Percentiles rank a stretch among this genome's conserved stretches.
Evolutionary conservation across 2,797 vertebrate species (phyloP).

Genomic region (Sebastes baramenuke): DNA sequence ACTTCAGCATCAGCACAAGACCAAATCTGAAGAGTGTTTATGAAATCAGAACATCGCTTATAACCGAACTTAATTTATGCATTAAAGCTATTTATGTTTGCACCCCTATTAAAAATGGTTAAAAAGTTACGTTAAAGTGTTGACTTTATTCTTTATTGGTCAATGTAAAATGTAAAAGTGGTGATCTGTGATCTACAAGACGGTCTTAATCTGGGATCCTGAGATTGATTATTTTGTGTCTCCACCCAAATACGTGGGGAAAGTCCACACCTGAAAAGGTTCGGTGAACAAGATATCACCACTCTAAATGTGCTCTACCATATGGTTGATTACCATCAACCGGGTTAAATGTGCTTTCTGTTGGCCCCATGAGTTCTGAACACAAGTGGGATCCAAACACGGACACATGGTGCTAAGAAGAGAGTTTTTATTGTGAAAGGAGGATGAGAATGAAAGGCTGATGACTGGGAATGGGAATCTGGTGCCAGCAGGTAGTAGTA

Average conservation of each 20-base stretch:
- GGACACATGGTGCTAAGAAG: neutral
- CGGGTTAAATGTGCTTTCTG: neutral
- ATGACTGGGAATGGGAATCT: neutral
- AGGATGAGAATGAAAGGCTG: neutral
- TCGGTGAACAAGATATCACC: too few species aligned
- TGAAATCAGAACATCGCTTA: neutral
- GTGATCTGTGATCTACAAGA: too few species aligned
- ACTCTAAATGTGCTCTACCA: too few species aligned
- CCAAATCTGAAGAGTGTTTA: neutral
- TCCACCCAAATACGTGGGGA: too few species aligned
- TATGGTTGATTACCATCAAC: too few species aligned
- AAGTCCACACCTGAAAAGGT: too few species aligned
- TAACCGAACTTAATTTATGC: neutral
- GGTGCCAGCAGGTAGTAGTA: neutral
- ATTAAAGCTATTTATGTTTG: neutral
- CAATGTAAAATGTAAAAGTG: too few species aligned
- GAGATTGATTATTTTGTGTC: too few species aligned
- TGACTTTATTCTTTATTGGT: too few species aligned
- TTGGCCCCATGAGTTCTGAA: neutral
- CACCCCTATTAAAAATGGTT: too few species aligned
- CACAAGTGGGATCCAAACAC: neutral
- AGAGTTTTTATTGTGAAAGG: neutral
- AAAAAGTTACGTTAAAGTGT: too few species aligned
- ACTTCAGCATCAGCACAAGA: constrained; percentile 1
- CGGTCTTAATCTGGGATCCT: too few species aligned